Evolutionary conservation across 23 tunicate species (phyloP).

Genomic region (Trididemnum clinides): DNA sequence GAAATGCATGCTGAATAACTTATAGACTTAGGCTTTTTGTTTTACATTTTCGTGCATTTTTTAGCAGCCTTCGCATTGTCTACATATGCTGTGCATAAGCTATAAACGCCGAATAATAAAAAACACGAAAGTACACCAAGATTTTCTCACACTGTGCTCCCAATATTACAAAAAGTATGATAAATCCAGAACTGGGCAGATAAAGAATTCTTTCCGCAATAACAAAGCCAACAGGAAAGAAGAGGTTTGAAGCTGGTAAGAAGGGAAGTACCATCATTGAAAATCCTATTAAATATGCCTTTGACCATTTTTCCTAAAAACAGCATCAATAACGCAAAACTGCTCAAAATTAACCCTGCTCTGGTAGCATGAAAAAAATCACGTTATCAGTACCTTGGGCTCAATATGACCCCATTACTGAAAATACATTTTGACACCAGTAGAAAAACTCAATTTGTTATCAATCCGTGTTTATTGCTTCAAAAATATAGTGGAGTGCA

Average conservation of each 20-base stretch:
- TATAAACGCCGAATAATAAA: neutral
- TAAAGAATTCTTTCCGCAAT: conserved; percentile 89
- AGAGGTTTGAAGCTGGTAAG: conserved; percentile 93
- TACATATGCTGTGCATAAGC: neutral
- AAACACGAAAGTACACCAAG: neutral
- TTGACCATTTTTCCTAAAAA: neutral
- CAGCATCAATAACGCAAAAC: neutral
- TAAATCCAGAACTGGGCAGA: conserved; percentile 77
- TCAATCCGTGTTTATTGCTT: too few species aligned
- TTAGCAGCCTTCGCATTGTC: too few species aligned
- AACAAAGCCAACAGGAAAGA: conserved; percentile 95
- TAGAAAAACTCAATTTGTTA: too few species aligned
- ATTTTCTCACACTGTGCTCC: conserved; percentile 14
- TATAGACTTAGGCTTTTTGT: too few species aligned
- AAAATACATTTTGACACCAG: too few species aligned
- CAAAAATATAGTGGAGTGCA: too few species aligned
- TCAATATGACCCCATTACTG: too few species aligned
- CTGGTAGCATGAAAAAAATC: too few species aligned
- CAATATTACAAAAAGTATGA: neutral
- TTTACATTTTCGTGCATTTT: too few species aligned
- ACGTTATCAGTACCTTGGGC: too few species aligned
- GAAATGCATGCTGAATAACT: too few species aligned
- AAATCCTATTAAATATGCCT: conserved; percentile 13
- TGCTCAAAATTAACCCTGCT: too few species aligned
- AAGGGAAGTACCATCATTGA: conserved; percentile 72